These are phyloP conservation scores for Branchinecta sandiegonensis DNA, from an alignment of 2,888 invertebrate genomes.

Conservation along the genomic window DNA sequence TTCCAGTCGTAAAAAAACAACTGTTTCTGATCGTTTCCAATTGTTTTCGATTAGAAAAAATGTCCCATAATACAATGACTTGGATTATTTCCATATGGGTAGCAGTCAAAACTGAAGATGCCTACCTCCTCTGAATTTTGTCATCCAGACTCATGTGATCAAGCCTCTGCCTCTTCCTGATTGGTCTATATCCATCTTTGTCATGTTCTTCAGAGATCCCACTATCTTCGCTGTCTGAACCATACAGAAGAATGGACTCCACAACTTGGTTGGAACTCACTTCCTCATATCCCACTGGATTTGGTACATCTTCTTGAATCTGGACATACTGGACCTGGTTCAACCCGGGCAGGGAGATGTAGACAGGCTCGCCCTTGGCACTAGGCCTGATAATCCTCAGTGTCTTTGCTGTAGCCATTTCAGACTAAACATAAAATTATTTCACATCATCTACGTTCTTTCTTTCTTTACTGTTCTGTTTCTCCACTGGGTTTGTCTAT, in stretches of 20 bases:
- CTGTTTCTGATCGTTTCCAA: too few relatives aligned
- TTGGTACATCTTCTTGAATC: not conserved
- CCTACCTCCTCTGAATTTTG: constrained; percentile 72
- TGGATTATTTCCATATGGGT: too few relatives aligned
- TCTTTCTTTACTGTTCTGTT: too few relatives aligned
- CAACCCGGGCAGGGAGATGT: not conserved
- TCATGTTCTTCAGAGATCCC: constrained; percentile 1
- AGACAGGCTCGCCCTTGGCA: not conserved
- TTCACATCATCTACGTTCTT: too few relatives aligned
- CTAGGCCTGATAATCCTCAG: constrained; percentile 2
- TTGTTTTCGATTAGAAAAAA: too few relatives aligned
- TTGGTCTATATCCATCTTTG: constrained; percentile 27
- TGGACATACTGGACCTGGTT: not conserved
- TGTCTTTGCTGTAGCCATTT: not conserved
- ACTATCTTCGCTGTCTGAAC: constrained; percentile 5
- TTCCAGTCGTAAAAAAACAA: too few relatives aligned
- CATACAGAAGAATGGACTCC: not conserved
- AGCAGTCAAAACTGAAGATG: too few relatives aligned
- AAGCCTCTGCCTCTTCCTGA: constrained; percentile 53
- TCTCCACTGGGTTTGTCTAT: too few relatives aligned
- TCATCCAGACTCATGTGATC: constrained; percentile 75
- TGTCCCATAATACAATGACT: too few relatives aligned
- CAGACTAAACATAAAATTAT: too few relatives aligned
- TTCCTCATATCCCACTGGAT: constrained; percentile 1
- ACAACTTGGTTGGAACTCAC: not conserved